phyloP scores from a whole-genome alignment of 2,113 vertebrate genomes.

The Peromyscus polionotus region DNA sequence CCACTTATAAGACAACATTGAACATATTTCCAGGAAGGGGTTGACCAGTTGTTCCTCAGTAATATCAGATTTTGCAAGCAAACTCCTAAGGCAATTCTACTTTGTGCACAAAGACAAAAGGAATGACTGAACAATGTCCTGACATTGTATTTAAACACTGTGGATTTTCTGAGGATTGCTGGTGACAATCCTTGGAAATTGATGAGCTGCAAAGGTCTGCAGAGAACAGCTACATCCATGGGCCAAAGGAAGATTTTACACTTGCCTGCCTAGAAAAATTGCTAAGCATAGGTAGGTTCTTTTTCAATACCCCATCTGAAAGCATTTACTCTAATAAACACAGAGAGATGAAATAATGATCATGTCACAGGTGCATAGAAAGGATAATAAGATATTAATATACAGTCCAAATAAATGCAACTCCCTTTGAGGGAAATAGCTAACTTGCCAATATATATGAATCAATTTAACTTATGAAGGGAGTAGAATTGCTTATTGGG shows the following conservation, averaged over 20 bases:
- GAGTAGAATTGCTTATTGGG: constrained; percentile 29
- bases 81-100: neutral
- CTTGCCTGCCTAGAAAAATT: constrained; percentile 22
- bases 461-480: constrained; percentile 74
- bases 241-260: neutral
- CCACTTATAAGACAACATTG: neutral
- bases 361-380: constrained; percentile 61
- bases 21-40: neutral
- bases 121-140: neutral
- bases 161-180: neutral
- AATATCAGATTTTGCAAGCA: neutral
- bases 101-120: neutral
- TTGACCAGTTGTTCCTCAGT: neutral
- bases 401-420: constrained; percentile 74
- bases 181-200: neutral
- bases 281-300: neutral
- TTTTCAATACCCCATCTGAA: constrained; percentile 40
- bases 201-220: neutral
- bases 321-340: constrained; percentile 68
- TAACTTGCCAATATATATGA: constrained; percentile 78
- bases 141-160: neutral
- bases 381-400: constrained; percentile 78
- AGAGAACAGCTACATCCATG: neutral
- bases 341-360: constrained; percentile 74
- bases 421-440: constrained; percentile 72